Conservation (phyloP, 2,888 invertebrate genomes). For the Chydorus sphaericus region DNA sequence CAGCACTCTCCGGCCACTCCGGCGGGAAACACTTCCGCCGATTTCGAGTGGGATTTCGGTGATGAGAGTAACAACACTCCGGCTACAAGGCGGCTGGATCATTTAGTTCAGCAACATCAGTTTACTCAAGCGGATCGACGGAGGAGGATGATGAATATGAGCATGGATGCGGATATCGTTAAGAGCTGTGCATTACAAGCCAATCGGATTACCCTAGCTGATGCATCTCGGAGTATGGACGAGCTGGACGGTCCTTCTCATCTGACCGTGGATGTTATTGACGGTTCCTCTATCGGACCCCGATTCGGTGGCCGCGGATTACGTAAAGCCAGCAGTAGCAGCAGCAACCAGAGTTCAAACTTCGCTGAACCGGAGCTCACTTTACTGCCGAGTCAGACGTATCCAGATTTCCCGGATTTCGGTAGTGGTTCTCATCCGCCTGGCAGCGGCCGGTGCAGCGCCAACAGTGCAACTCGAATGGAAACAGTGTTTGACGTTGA, state of each 20-base stretch:
- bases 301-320: slow-evolving; percentile 10
- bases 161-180: background rate
- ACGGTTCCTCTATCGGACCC: slow-evolving; percentile 15
- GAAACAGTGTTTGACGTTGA: slow-evolving; percentile 13
- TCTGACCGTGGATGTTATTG: slow-evolving; percentile 12
- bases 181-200: slow-evolving; percentile 7
- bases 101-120: background rate
- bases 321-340: slow-evolving; percentile 5
- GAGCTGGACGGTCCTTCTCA: slow-evolving; percentile 16
- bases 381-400: slow-evolving; percentile 28
- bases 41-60: slow-evolving; percentile 15
- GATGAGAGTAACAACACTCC: slow-evolving; percentile 8
- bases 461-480: slow-evolving; percentile 7
- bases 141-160: background rate
- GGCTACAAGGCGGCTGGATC: slow-evolving; percentile 6
- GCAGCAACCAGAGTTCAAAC: slow-evolving; percentile 5
- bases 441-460: background rate
- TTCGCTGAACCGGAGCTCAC: slow-evolving; percentile 15
- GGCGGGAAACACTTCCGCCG: background rate
- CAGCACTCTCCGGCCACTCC: slow-evolving; percentile 1
- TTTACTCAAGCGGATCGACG: slow-evolving; percentile 42
- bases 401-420: slow-evolving; percentile 24
- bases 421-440: background rate
- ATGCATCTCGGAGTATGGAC: slow-evolving; percentile 17
- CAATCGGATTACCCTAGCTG: too few species aligned